phyloP scores from a whole-genome alignment of 2,888 invertebrate genomes.

The Erebia epiphron region DNA sequence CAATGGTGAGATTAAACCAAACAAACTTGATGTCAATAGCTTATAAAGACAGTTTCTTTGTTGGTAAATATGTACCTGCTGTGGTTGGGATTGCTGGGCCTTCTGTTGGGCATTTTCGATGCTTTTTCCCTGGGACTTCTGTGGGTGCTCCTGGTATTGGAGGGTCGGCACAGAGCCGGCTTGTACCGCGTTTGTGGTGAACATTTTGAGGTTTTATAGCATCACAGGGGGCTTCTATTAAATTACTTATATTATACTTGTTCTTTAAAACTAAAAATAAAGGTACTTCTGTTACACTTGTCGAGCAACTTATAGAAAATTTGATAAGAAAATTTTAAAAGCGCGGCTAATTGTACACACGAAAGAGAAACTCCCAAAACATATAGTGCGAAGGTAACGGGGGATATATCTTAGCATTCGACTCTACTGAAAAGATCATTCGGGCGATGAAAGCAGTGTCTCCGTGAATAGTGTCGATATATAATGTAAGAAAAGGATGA shows the following conservation, averaged over 20 bases:
- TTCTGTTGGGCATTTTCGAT: constrained; percentile 85
- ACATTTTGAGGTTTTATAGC: constrained; percentile 66
- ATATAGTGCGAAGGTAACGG: constrained; percentile 79
- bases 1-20: not conserved
- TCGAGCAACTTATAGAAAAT: constrained; percentile 17
- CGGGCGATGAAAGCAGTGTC: constrained; percentile 74
- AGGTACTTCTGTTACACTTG: constrained; percentile 14
- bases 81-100: constrained; percentile 74
- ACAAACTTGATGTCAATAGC: constrained; percentile 1
- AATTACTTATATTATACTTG: constrained; percentile 12
- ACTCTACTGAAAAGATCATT: constrained; percentile 79
- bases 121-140: constrained; percentile 83
- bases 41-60: constrained; percentile 2
- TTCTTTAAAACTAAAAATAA: constrained; percentile 36
- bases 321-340: constrained; percentile 53
- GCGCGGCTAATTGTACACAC: constrained; percentile 70
- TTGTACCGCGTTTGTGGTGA: constrained; percentile 84
- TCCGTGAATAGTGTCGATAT: constrained; percentile 76
- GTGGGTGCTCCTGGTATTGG: constrained; percentile 87
- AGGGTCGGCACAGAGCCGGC: constrained; percentile 84
- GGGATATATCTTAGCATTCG: constrained; percentile 79
- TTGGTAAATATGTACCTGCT: constrained; percentile 47
- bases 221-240: constrained; percentile 22
- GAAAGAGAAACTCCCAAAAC: constrained; percentile 75
- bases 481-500: constrained; percentile 83